phyloP scores from a whole-genome alignment of 2,888 invertebrate genomes.

The Dynastes maya region DNA sequence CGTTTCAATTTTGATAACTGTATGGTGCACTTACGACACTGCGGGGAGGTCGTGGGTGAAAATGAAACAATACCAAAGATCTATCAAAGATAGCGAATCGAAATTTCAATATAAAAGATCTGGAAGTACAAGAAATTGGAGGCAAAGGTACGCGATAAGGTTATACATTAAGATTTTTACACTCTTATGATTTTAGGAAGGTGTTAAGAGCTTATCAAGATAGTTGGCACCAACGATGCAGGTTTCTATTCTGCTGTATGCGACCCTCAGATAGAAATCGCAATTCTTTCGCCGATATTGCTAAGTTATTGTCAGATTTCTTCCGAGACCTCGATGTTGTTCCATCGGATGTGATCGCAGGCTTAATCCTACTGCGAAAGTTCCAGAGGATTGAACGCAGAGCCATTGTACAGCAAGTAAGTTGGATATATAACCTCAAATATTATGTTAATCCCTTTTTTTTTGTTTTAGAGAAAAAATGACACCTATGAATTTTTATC shows the following conservation, averaged over 20 bases:
- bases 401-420: constrained; percentile 80
- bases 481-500: constrained; percentile 90
- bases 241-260: constrained; percentile 88
- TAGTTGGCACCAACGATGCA: constrained; percentile 89
- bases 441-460: background rate
- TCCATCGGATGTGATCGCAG: constrained; percentile 90
- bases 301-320: constrained; percentile 87
- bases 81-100: constrained; percentile 84
- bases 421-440: background rate
- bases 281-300: constrained; percentile 90
- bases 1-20: constrained; percentile 81
- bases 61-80: constrained; percentile 90
- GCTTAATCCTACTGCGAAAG: constrained; percentile 84
- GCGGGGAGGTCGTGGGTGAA: constrained; percentile 93
- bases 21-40: constrained; percentile 90
- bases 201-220: constrained; percentile 90
- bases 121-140: constrained; percentile 87
- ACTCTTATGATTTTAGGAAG: constrained; percentile 75
- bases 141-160: constrained; percentile 77
- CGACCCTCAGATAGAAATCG: constrained; percentile 83
- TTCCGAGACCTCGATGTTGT: constrained; percentile 91
- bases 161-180: constrained; percentile 3
- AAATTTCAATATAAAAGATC: constrained; percentile 84
- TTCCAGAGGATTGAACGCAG: constrained; percentile 86
- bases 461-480: constrained; percentile 77